Evolutionary conservation across 2,797 vertebrate genomes (phyloP), one percentile per base, ranked within the genome.

Genomic region (Myotis planiceps): DNA sequence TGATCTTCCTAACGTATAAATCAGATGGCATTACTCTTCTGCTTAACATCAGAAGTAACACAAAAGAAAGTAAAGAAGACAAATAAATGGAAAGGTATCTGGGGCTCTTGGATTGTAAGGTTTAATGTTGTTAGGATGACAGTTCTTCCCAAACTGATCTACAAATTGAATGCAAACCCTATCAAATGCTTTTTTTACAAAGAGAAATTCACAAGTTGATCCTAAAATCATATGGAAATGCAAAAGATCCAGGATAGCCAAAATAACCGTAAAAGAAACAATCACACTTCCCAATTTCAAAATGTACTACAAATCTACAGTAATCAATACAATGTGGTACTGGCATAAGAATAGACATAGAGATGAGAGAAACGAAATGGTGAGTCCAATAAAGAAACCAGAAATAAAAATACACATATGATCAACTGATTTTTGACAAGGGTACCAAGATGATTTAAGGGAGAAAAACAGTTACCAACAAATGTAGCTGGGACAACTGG

Each of bases 251-350:
- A 66, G 34, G 82, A 82, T n/a, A 76, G 29, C 37, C 69, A 88
- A 75, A 89, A 63, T 34, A 79, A 27, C 85, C 68, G 39, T 92
- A 63, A 68, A 84, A 78, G 76, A 79, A 88, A 83, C 66, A 90
- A 32, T 69, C 32, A 88, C 75, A 89, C 23, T 3, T 89, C 39
- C 14, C 18, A 45, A 42, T 79, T 72, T 51, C 42, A 86, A 75
- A 91, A 86, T 84, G 12, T 84, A 78, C 53, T 82, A 32, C 66
- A 55, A 58, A 86, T 16, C 53, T 83, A 79, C 51, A 45, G 45
- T 69, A 63, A 89, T 82, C 69, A 74, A 27, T 78, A 68, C 39
- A 69, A 15, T 3, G 2, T 74, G 39, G 37, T 29, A 21, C 37
- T 88, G 66, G 23, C n/a, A n/a, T 74, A 66, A 81, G 29, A 39